Evolutionary conservation across 2,113 vertebrate species (phyloP), one percentile per base, ranked within the genome.

Genomic region (Bagarius yarrelli): DNA sequence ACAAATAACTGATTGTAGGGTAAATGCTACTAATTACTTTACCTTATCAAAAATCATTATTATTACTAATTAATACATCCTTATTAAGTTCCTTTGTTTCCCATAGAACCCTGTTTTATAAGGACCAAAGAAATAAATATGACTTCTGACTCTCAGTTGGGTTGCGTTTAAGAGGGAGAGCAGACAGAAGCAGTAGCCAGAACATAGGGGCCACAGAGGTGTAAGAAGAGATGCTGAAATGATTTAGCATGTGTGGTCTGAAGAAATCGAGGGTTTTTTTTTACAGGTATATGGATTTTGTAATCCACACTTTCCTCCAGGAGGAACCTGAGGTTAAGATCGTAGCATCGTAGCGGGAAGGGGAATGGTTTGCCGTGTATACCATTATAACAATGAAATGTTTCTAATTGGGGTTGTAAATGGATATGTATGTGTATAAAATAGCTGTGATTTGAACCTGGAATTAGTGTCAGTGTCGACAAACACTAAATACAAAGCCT

Each of bases 261-360:
- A 30, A 47, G n/a, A 73, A 56, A 60, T 18, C 23, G n/a, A 77
- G 79, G 50, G 53, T 70, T 78, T 59, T 67, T 77, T 47, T 50
- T 87, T 83, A 83, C 83, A 81, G 74, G 78, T 82, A 74, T 80
- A 85, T 87, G 80, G 85, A 66, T 83, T 83, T 81, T 80, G 86
- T 85, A 86, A 74, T 74, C 79, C 83, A 83, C 67, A 70, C 83
- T 82, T 85, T 80, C 47, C 60, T 67, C 50, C 70, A 64, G 44
- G 60, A 81, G 80, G 80, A 44, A 73, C 30, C 66, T 53, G 52
- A 84, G 81, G 83, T 82, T 78, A 86, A 79, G 79, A 81, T 87
- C 83, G 73, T 76, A 76, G 59, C 70, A 81, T 30, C n/a, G 15
- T n/a, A n/a, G n/a, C n/a, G 57, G 14, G 32, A 16, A 71, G 63